Evolutionary conservation across 1,140 invertebrate species (phyloP).

Genomic region (Triops cancriformis): DNA sequence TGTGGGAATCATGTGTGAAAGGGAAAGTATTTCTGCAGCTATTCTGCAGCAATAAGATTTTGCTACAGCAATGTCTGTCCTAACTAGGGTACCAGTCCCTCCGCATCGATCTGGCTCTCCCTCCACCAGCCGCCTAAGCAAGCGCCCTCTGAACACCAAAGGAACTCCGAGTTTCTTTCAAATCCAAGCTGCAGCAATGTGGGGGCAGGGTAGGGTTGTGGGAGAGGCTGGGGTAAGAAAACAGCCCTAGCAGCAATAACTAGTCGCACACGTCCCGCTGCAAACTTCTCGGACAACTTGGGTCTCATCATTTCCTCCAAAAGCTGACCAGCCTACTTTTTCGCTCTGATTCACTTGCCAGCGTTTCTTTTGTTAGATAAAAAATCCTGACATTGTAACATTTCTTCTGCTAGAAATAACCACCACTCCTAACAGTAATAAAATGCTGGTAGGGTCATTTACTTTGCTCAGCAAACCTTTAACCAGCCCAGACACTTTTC

Average conservation of each 20-base stretch:
- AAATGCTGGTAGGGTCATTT: background rate
- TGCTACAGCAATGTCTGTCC: background rate
- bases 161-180: background rate
- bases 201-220: background rate
- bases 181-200: background rate
- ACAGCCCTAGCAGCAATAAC: background rate
- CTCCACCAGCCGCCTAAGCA: background rate
- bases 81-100: slow-evolving; percentile 1
- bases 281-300: background rate
- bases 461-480: background rate
- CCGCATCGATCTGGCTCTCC: background rate
- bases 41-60: slow-evolving; percentile 6
- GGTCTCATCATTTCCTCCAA: too few species aligned
- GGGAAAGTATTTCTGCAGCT: background rate
- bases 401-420: background rate
- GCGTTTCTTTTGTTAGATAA: background rate
- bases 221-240: too few species aligned
- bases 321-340: too few species aligned
- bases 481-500: background rate
- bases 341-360: background rate
- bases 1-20: background rate
- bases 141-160: background rate
- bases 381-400: background rate
- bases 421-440: background rate
- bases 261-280: background rate